Base-by-base conservation (phyloP, 2,888 invertebrate genomes). In the Phortica magna region DNA sequence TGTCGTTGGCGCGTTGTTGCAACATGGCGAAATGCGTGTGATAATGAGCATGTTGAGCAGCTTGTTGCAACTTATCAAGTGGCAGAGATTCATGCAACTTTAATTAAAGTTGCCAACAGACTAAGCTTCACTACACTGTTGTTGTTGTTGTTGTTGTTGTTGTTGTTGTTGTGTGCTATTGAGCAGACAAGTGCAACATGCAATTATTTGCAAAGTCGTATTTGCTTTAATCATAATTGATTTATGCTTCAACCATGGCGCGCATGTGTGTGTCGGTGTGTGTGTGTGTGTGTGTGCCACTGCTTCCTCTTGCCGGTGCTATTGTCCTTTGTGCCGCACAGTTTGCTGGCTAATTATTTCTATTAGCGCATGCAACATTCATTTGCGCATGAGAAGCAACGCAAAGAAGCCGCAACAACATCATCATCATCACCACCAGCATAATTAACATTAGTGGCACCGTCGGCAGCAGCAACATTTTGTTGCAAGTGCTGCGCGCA, bases 41-140 rank as follows among this genome's bases (percentile, higher is more conserved):
- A 83, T 83, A 83, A 83, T 82, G 79, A 82, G 81, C 82, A 80
- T 85, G 84, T 82, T 83, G 85, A 83, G 78, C 78, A 81, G 80
- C 61, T 10, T 61, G 22, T 22, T 59, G 59, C 5, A n/a, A 22
- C 6, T 12, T 61, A 22, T 22, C 61, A 22, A 61, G 61, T 61
- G 22, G 2, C 61, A 17, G 22, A 17, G 22, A 61, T 61, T 22
- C 61, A 61, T 22, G 61, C 61, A 22, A 61, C 19, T 61, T 10
- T 19, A 59, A 59, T 61, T 61, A 61, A 48, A 48, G 14, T 9
- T 14, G 48, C 48, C 14, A 48, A 14, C 31, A 31, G 31, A 31
- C 31, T 31, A 4, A 2, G 31, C 31, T 31, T 31, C 31, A 31
- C 3, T 31, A 6, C 5, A 6, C 5, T 48, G 48, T 48, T 48